Evolutionary conservation across 2,888 invertebrate species (phyloP).

Genomic region (Neoaliturus tenellus): DNA sequence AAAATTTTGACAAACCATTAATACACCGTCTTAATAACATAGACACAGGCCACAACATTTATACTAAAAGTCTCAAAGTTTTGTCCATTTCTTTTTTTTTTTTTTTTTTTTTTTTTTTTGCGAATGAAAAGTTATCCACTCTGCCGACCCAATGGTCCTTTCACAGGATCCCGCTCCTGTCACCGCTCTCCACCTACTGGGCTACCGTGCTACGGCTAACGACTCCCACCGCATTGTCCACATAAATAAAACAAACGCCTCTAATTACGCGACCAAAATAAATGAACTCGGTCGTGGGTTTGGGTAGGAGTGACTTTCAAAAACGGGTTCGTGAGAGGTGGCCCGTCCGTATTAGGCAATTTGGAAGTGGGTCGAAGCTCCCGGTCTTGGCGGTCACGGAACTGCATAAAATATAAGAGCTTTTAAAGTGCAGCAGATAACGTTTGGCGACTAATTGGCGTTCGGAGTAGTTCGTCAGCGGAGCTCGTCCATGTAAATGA

Average conservation of each 20-base stretch:
- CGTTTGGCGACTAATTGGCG: background rate
- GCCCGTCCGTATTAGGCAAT: conserved; percentile 25
- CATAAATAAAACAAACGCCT: conserved; percentile 46
- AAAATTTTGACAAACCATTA: too few relatives aligned
- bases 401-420: conserved; percentile 32
- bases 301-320: conserved; percentile 34
- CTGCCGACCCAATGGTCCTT: background rate
- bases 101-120: too few relatives aligned
- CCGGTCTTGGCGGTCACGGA: conserved; percentile 40
- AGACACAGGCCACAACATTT: too few relatives aligned
- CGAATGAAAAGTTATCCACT: too few relatives aligned
- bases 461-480: background rate
- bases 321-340: conserved; percentile 37
- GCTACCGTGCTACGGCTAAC: too few relatives aligned
- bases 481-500: conserved; percentile 2
- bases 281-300: conserved; percentile 24
- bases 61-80: too few relatives aligned
- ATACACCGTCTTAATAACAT: too few relatives aligned
- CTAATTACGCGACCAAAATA: conserved; percentile 42
- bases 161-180: background rate
- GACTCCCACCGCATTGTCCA: background rate
- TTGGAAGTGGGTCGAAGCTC: conserved; percentile 30
- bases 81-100: too few relatives aligned
- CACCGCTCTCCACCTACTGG: background rate
- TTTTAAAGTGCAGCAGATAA: conserved; percentile 32